Evolutionary conservation across 2,888 invertebrate genomes (phyloP), one percentile per base, ranked within the genome.

Genomic region (Agrilus biguttatus): DNA sequence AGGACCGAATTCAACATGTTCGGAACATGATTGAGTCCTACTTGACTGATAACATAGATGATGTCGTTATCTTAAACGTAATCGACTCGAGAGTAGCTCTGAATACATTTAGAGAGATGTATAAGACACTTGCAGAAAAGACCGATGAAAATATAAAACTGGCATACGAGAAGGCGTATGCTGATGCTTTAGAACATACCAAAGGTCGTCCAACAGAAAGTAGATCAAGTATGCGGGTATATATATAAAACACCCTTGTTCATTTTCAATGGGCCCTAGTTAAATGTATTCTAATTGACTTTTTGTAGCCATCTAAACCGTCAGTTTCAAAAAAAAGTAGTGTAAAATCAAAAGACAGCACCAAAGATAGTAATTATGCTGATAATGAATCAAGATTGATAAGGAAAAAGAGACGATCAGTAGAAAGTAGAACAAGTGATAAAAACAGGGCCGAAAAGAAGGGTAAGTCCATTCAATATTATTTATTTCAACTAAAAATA

Each of bases 61-160:
- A 67, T 43, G 47, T 68, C 2, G 56, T 57, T 13, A 45, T 68
- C 3, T 43, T 64, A 17, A 65, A 58, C 38, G 57, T 65, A 2
- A 55, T 62, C 2, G 68, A 68, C 42, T 55, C 58, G 3, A 55
- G 55, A 32, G 45, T 55, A n/a, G 55, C 61, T 19, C 49, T 67
- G 42, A 57, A 58, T 43, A 54, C 59, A n/a, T 58, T 67, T 23
- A 67, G 63, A 51, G 53, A 59, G 14, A 47, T 62, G 17, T 63
- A 57, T 39, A 52, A 55, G 10, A 55, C 58, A 36, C 44, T 46
- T 10, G 56, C 59, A 42, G 46, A 44, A 7, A 57, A 58, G 21
- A 55, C 52, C 39, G 39, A 17, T 14, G 46, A 41, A 35, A 36
- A 36, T 36, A 33, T 34, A 12, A 45, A 40, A 33, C 8, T 32